Conservation (phyloP, 1,140 invertebrate species). For the Megalopta genalis region DNA sequence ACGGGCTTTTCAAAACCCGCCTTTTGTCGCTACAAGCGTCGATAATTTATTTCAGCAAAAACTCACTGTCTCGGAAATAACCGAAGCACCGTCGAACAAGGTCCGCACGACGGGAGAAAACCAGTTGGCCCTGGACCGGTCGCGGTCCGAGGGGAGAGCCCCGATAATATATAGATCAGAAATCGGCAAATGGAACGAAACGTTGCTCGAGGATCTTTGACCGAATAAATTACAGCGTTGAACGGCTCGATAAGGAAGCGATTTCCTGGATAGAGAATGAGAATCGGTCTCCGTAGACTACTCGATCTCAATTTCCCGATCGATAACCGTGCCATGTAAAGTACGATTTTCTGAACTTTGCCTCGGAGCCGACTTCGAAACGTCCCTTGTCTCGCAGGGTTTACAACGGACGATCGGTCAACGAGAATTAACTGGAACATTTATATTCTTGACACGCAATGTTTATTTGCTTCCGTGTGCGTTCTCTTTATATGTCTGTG, state of each 20-base stretch:
- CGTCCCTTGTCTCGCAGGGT: background rate
- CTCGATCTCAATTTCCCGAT: background rate
- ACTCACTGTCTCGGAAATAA: constrained; percentile 40
- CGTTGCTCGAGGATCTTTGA: background rate
- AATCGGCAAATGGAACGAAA: background rate
- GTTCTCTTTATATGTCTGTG: constrained; percentile 2
- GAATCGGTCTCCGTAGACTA: background rate
- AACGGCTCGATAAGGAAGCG: background rate
- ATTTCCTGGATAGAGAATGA: background rate
- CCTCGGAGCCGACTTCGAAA: background rate
- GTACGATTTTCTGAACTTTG: constrained; percentile 11
- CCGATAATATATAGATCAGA: constrained; percentile 8
- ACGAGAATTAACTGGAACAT: constrained; percentile 21
- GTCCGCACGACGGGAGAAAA: constrained; percentile 6
- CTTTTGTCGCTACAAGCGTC: constrained; percentile 54
- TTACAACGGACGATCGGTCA: constrained; percentile 31
- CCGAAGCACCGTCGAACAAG: constrained; percentile 27
- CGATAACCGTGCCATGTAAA: background rate
- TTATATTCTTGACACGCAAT: constrained; percentile 61
- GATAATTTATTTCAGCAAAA: constrained; percentile 59
- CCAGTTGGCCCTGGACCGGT: background rate
- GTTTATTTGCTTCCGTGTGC: constrained; percentile 40
- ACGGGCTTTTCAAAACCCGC: constrained; percentile 55
- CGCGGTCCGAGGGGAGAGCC: too few species aligned
- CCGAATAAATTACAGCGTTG: constrained; percentile 23